Base-by-base conservation (phyloP, 2,888 invertebrate genomes). In the Chrysolina oricalcia region DNA sequence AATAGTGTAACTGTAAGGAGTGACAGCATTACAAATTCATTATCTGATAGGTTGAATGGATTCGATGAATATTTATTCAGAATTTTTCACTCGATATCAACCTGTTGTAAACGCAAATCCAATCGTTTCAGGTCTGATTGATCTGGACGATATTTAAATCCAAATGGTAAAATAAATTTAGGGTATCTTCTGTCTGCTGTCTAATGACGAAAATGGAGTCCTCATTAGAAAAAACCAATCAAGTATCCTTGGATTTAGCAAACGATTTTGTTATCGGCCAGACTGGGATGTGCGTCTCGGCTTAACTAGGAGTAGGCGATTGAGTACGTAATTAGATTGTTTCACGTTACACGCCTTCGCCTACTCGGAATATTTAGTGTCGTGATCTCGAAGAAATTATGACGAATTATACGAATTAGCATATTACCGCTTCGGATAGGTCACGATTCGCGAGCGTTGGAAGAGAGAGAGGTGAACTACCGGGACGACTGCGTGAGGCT, bases 321-420 rank as follows among this genome's bases (percentile, higher is more conserved):
- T 53, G 68, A 69, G 63, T 53, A 59, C 74, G 67, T 74, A 77
- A 77, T 77, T 74, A 77, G 74, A 74, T 74, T 72, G 72, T 77
- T 73, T 63, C 66, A 65, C 48, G 74, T 74, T 74, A 72, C 70
- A 63, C 68, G 67, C 70, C 71, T 35, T 69, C 46, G 68, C 13
- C 65, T 41, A 66, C 72, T 48, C 70, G 66, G 70, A 67, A 62
- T 71, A 76, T 59, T 73, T 71, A 74, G 66, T 74, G 67, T 70
- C 70, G 64, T 46, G 46, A 43, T 56, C 69, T 72, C 59, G 56
- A 67, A 75, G 75, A 75, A 72, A 75, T 72, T 71, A 72, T 75
- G 75, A 75, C 67, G 67, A 67, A 75, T 72, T 75, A 66, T 56
- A 62, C 35, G 50, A 74, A 75, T 75, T 72, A 75, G 66, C 70